phyloP scores from a whole-genome alignment of 2,888 invertebrate species.

The Volucella inflata region DNA sequence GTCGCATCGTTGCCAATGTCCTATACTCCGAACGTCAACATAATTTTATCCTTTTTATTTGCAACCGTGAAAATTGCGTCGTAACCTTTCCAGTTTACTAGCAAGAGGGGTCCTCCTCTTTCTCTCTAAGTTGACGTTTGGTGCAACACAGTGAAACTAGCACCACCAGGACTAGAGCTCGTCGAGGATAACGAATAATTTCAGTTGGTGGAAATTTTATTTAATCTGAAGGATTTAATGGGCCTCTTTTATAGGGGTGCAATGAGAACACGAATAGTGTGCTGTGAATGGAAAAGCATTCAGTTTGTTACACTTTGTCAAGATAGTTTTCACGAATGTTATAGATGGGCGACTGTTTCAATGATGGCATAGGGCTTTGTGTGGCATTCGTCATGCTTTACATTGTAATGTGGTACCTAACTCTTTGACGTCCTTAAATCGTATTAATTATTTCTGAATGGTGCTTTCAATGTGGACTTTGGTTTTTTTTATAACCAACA shows the following conservation, averaged over 20 bases:
- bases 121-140: conserved; percentile 38
- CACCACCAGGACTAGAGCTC: conserved; percentile 6
- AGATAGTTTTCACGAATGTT: conserved; percentile 38
- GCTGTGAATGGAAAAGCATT: conserved; percentile 40
- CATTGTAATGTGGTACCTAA: too few relatives aligned
- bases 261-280: conserved; percentile 43
- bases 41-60: conserved; percentile 71
- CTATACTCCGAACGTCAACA: conserved; percentile 52
- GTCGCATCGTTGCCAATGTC: neutral
- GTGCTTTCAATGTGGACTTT: too few relatives aligned
- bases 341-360: neutral
- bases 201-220: conserved; percentile 55
- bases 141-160: conserved; percentile 10
- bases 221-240: conserved; percentile 58
- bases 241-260: conserved; percentile 39
- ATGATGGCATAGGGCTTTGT: neutral
- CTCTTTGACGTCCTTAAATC: too few relatives aligned
- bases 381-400: neutral
- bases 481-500: too few relatives aligned
- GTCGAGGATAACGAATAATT: conserved; percentile 29
- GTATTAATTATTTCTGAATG: too few relatives aligned
- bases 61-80: conserved; percentile 50
- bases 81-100: conserved; percentile 58
- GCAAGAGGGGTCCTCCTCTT: conserved; percentile 7
- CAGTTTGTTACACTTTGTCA: conserved; percentile 50